These are phyloP conservation scores for Phainopepla nitens DNA, from an alignment of 2,113 vertebrate genomes.

Conservation along the genomic window DNA sequence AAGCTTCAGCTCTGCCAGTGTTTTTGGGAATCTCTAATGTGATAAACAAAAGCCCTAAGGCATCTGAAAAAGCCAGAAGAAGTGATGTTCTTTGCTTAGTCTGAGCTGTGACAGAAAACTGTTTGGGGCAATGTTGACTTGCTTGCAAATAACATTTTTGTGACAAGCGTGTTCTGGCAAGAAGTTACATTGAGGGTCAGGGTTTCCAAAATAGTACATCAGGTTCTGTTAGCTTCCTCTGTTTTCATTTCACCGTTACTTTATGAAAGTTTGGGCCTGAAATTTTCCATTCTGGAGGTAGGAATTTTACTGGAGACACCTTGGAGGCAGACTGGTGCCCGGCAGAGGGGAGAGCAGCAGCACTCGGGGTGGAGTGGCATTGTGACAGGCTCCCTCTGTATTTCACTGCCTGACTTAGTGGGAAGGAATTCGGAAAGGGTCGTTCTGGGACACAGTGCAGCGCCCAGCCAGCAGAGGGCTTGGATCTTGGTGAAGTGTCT, in stretches of 20 bases:
- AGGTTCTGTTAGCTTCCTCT: neutral
- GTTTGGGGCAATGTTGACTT: neutral
- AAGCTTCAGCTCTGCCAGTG: neutral
- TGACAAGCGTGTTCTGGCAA: neutral
- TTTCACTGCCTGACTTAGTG: neutral
- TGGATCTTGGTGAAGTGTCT: neutral
- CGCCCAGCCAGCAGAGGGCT: neutral
- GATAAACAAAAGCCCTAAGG: neutral
- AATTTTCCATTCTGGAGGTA: slow-evolving; percentile 28
- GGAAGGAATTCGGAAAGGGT: slow-evolving; percentile 8
- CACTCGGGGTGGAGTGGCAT: neutral
- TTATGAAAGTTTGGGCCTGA: neutral
- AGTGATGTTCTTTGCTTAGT: neutral
- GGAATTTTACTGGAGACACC: neutral
- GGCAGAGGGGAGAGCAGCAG: neutral
- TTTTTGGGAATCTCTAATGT: neutral
- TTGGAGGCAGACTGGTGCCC: neutral
- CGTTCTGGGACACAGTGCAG: neutral
- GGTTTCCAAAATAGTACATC: neutral
- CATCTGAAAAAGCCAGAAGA: neutral
- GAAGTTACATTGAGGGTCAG: neutral
- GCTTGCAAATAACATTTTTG: neutral
- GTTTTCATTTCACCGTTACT: slow-evolving; percentile 8
- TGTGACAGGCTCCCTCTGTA: neutral
- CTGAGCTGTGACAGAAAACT: neutral